These are phyloP conservation scores for Anastrepha obliqua DNA, from an alignment of 1,140 invertebrate genomes.

Conservation along the genomic window DNA sequence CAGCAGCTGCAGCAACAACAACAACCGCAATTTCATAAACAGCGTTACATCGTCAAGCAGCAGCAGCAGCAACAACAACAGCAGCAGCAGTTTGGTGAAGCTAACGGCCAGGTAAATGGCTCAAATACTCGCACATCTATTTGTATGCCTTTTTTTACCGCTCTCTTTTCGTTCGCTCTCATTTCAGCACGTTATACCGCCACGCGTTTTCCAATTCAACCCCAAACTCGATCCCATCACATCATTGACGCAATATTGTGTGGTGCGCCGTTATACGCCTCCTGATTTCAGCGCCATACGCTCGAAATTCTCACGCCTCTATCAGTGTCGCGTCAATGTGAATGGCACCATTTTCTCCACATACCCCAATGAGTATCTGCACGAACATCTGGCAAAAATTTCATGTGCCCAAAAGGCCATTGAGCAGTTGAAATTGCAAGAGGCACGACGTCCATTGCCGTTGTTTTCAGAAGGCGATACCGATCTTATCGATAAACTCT, in stretches of 20 bases:
- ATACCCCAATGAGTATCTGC: conserved; percentile 66
- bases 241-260: conserved; percentile 63
- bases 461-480: conserved; percentile 60
- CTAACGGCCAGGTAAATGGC: conserved; percentile 14
- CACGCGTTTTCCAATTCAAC: conserved; percentile 57
- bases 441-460: conserved; percentile 60
- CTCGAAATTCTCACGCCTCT: conserved; percentile 55
- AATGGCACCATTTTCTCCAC: conserved; percentile 63
- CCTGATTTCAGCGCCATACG: conserved; percentile 62
- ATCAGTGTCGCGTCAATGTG: conserved; percentile 65
- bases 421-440: conserved; percentile 62
- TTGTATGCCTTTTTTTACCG: not conserved
- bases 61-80: conserved; percentile 41
- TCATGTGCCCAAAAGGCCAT: conserved; percentile 64
- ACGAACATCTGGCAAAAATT: conserved; percentile 59
- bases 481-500: conserved; percentile 66
- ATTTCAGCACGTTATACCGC: conserved; percentile 45
- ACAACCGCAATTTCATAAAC: conserved; percentile 38
- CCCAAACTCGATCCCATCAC: conserved; percentile 60
- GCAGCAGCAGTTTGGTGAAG: not conserved
- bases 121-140: not conserved
- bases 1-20: conserved; percentile 37
- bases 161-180: not conserved
- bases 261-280: conserved; percentile 56
- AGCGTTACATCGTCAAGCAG: conserved; percentile 17